Evolutionary conservation across 2,797 vertebrate genomes (phyloP).

Genomic region (Pseudotriccus pelzelni): DNA sequence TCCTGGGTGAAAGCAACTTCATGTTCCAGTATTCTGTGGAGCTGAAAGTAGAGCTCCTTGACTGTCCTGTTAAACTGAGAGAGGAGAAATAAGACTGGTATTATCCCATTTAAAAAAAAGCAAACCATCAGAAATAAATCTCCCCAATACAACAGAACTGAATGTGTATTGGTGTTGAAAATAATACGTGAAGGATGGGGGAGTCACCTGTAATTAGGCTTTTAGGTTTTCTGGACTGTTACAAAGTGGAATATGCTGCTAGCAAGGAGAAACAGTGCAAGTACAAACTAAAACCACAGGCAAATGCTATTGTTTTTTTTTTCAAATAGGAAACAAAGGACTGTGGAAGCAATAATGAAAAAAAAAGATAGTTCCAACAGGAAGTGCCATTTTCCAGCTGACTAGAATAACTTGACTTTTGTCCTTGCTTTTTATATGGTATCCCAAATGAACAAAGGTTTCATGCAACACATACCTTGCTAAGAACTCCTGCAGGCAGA

Average conservation of each 20-base stretch:
- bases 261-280: background rate
- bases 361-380: background rate
- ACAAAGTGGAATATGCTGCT: background rate
- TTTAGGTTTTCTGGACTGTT: background rate
- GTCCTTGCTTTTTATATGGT: background rate
- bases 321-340: background rate
- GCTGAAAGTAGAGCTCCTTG: background rate
- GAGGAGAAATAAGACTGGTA: background rate
- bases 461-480: background rate
- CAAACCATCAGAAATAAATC: background rate
- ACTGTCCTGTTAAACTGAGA: background rate
- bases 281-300: background rate
- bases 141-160: background rate
- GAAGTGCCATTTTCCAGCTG: background rate
- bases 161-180: background rate
- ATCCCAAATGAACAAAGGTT: background rate
- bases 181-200: background rate
- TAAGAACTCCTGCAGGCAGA: background rate
- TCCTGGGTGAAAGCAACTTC: background rate
- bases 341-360: background rate
- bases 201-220: background rate
- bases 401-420: background rate
- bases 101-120: background rate
- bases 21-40: background rate
- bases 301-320: background rate